Percentiles rank a stretch among this genome's conserved stretches.
Conservation (phyloP, 1,140 invertebrate species). For the Zaprionus nigranus region DNA sequence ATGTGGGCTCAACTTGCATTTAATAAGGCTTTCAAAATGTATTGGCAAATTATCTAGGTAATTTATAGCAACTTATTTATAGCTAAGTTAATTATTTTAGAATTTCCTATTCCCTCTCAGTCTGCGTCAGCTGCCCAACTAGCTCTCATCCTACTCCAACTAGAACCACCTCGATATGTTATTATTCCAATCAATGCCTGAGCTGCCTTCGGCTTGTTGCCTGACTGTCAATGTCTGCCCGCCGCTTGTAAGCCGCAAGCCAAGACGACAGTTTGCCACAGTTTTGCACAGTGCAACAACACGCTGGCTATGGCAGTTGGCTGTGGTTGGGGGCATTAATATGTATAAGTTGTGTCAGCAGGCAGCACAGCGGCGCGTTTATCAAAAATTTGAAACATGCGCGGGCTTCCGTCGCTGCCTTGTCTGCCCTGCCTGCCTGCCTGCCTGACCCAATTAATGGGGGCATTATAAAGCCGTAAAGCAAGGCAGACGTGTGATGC, state of each 20-base stretch:
- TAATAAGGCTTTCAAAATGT: no score
- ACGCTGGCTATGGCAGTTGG: slow-evolving; percentile 43
- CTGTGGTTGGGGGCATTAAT: slow-evolving; percentile 59
- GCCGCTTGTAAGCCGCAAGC: slow-evolving; percentile 27
- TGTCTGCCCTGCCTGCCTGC: neutral
- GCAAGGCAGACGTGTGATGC: slow-evolving; percentile 50
- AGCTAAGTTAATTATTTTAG: no score
- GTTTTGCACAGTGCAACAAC: slow-evolving; percentile 41
- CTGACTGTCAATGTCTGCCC: slow-evolving; percentile 23
- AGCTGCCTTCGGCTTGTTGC: slow-evolving; percentile 17
- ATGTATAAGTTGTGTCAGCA: slow-evolving; percentile 74
- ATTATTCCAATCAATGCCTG: neutral
- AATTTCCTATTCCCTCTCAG: no score
- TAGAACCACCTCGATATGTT: neutral
- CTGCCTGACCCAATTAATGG: slow-evolving; percentile 69
- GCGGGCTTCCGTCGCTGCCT: slow-evolving; percentile 36
- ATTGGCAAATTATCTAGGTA: no score
- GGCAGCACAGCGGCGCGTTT: slow-evolving; percentile 75
- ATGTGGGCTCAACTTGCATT: no score
- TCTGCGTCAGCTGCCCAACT: neutral
- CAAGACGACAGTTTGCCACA: slow-evolving; percentile 27
- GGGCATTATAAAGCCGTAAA: slow-evolving; percentile 75
- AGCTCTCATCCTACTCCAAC: neutral
- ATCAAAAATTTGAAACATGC: slow-evolving; percentile 69
- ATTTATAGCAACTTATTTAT: no score